Evolutionary conservation across 1,140 invertebrate species (phyloP), one percentile per base, ranked within the genome.

Genomic region (Nasonia longicornis): DNA sequence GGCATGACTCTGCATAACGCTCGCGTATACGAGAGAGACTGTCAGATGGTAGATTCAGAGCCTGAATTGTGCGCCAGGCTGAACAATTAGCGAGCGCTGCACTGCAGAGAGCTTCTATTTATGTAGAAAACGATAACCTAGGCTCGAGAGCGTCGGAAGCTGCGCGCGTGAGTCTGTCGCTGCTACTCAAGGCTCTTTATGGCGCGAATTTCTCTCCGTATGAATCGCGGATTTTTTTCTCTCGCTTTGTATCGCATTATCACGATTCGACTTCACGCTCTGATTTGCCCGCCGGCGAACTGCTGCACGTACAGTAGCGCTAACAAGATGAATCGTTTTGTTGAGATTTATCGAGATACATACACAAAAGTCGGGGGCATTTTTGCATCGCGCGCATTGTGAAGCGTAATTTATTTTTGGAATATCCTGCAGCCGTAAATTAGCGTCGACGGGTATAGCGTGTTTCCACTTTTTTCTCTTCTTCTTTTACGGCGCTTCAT

Each of bases 1-100:
- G 83, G 84, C 85, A 84, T 87, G 85, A 87, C 86, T 85, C 70
- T 80, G 82, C 84, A 83, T 38, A 10, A 11, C 20, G 22, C 10
- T 20, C 29, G 7, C 67, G 4, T 22, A n/a, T 38, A n/a, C 29
- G 69, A 20, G 29, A 58, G 12, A 71, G 12, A 71, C 63, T 63
- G 48, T 72, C 64, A 74, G 67, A 70, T 75, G 12, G 58, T 63
- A 76, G 71, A 82, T 76, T 80, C 20, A 16, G 22, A 72, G n/a
- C 12, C 22, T 75, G 72, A 82, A 69, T 73, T 70, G 42, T 63
- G 64, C 74, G 45, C 45, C 2, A 22, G 45, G 3, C n/a, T 66
- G 38, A 71, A 83, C 29, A 83, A 85, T 77, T 80, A 84, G 48
- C 26, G 29, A 80, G 16, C 42, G 20, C 1, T 35, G 31, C 31